Base-by-base conservation (phyloP, 2,888 invertebrate genomes). In the Drosophila kanekoi region DNA sequence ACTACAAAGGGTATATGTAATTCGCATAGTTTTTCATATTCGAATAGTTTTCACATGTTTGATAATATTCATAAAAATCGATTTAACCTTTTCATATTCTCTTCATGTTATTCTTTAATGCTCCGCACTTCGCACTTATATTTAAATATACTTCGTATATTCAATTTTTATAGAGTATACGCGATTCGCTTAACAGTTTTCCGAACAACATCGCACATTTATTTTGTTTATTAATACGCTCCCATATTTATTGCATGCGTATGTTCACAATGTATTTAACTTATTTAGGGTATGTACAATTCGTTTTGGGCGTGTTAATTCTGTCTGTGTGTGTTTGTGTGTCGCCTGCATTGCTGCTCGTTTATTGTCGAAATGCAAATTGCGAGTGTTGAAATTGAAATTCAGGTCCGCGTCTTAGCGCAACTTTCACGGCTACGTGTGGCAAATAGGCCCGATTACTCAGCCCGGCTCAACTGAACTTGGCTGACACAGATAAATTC, bases 351-450 rank as follows among this genome's bases (percentile, higher is more conserved):
- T 57, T 56, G 64, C 60, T 68, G 48, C 53, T 16, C 61, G 72
- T 53, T 23, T 57, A 41, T 65, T 77, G 77, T 65, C 33, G 53
- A 72, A 72, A 77, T 72, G 76, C 69, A 77, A 76, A 77, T 76
- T 64, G 59, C 58, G 54, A 40, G 11, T 70, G 65, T 61, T 59
- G 48, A 69, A 68, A 77, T 77, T 76, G 66, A 70, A 62, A 77
- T 77, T 77, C 76, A 53, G 45, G 54, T 48, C 74, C 18, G 33
- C 45, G 43, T 20, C 32, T 35, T 1, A 52, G 41, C 61, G 54
- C 49, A 73, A 77, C 76, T 77, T 77, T 77, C 76, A 66, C 75
- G 68, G 63, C 67, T 37, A 65, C 51, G 45, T 54, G 49, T 41
- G 56, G 43, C 64, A 76, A 67, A 14, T 65, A 61, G 69, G 59